These are phyloP conservation scores for Trissonchulus latispiculum DNA, from an alignment of 2,888 invertebrate genomes.

Conservation along the genomic window DNA sequence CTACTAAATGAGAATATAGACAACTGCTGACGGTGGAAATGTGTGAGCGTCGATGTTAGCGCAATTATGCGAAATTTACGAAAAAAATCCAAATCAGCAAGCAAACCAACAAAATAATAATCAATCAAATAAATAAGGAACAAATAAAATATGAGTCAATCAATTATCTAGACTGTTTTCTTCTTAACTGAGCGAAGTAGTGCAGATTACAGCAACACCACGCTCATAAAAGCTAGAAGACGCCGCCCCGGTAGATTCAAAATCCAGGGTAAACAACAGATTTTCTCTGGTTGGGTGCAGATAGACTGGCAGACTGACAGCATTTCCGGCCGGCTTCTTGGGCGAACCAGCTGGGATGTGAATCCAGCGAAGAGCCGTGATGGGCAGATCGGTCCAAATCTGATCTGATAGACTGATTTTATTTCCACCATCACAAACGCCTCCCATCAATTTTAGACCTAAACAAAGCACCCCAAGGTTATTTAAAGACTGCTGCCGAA, in stretches of 20 bases:
- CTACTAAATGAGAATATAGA: too few species aligned
- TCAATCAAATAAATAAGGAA: too few species aligned
- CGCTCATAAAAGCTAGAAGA: constrained; percentile 80
- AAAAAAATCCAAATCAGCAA: too few species aligned
- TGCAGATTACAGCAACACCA: constrained; percentile 89
- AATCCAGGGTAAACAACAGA: constrained; percentile 83
- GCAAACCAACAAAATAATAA: too few species aligned
- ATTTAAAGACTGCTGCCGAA: too few species aligned
- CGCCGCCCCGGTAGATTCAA: constrained; percentile 70
- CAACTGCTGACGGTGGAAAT: too few species aligned
- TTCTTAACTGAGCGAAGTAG: constrained; percentile 59
- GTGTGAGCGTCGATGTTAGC: too few species aligned
- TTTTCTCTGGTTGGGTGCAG: constrained; percentile 90
- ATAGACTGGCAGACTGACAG: constrained; percentile 83
- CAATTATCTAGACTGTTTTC: too few species aligned
- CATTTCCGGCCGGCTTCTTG: constrained; percentile 6
- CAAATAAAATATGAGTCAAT: too few species aligned
- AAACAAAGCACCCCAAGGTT: constrained; percentile 53
- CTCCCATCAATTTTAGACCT: constrained; percentile 90
- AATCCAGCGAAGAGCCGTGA: constrained; percentile 79
- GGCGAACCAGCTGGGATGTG: constrained; percentile 49
- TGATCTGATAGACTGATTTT: constrained; percentile 79
- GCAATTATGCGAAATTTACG: too few species aligned
- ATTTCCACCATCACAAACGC: constrained; percentile 74
- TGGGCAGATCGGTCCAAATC: constrained; percentile 53